Base-by-base conservation (phyloP, 2,797 vertebrate species). In the Spea hammondii region DNA sequence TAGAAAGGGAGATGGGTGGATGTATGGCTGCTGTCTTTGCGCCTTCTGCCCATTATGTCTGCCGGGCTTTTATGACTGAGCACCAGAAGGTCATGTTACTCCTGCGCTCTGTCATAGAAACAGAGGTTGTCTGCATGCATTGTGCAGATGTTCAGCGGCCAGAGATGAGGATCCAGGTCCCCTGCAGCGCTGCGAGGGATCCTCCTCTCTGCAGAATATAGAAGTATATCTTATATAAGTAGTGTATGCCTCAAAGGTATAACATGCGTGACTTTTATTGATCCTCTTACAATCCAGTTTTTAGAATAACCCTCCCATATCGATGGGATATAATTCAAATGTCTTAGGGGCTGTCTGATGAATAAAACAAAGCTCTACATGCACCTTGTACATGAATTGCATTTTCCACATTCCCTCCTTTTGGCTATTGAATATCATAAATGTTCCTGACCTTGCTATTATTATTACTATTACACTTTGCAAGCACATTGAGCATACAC, bases 291-390 rank as follows among this genome's bases (percentile, higher is more conserved):
- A 75, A 60, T 67, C 48, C 59, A 72, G 51, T 65, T 47, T 71
- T 80, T 64, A 79, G 78, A 65, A 75, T 57, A 76, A 74, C 60
- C 50, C 53, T 65, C 65, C 73, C 65, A 64, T 74, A 70, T 71
- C 71, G 60, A 76, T n/a, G 71, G 67, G 54, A 80, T 76, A 76
- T 71, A 66, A 80, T 76, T 70, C 51, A 76, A 76, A 57, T 57
- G 67, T 73, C 73, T 75, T 71, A 64, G 79, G 79, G 67, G 10
- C 60, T 66, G 70, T 72, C 60, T 76, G 68, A 76, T 71, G 67
- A 80, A 80, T 74, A 80, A 80, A 76, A 65, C 79, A 71, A 76
- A 65, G 60, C 55, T 64, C 73, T 62, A 76, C 45, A 80, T 67
- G 79, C 73, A 65, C 73, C 60, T 76, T 80, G 67, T 64, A 71